Evolutionary conservation across 2,888 invertebrate species (phyloP), one percentile per base, ranked within the genome.

Genomic region (Drosophila demipolita): DNA sequence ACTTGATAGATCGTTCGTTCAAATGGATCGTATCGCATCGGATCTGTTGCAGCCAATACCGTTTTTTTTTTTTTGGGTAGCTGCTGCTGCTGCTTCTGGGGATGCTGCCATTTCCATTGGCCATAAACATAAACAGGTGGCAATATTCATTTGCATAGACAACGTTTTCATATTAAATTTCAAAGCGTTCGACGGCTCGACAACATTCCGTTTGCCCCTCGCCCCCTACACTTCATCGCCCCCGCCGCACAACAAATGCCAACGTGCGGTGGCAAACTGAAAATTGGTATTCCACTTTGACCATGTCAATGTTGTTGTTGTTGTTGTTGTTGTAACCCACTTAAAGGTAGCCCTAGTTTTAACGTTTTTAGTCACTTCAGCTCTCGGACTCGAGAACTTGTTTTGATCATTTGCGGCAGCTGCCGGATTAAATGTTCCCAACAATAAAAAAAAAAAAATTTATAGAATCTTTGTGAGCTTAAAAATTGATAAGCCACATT

Each of bases 91-190:
- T 38, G 61, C 29, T 38, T 64, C 59, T 54, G 38, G 40, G 63
- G 69, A 49, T 73, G 71, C 78, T 74, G 75, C 83, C 83, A 82
- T 66, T 85, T 80, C 79, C 82, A 80, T 60, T 73, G 73, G 40
- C 87, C 85, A 84, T 84, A 87, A 85, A 85, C 85, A 78, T 80
- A 86, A 90, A 86, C 91, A 90, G 90, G 91, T 91, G 91, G 91
- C 91, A 91, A 84, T 90, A 79, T 82, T 81, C 80, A 87, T 90
- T 90, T 89, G 83, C 91, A 87, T 90, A 87, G 85, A 88, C 90
- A 85, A 81, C 81, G 82, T 87, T 83, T 83, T 78, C 78, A 81
- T 89, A 91, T 89, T 89, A 87, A 85, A 85, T 88, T 82, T 90
- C 89, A 83, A 87, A 90, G 83, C 76, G 70, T 73, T 87, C 80